These are phyloP conservation scores for Sminthurides bifidus DNA, from an alignment of 1,140 invertebrate species.

Conservation along the genomic window DNA sequence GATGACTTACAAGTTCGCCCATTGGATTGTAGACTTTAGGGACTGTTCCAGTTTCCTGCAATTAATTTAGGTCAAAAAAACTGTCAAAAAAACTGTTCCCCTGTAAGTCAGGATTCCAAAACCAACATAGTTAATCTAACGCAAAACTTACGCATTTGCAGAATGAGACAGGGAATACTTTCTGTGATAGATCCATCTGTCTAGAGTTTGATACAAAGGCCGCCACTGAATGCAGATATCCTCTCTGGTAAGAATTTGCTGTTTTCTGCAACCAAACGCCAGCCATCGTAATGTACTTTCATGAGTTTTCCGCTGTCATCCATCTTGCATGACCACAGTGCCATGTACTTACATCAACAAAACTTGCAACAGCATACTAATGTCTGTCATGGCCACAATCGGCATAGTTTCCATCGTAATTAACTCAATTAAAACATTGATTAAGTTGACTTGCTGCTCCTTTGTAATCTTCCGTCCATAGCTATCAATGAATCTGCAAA, in stretches of 20 bases:
- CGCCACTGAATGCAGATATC: conserved; percentile 75
- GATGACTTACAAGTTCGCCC: conserved; percentile 17
- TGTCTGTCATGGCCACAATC: conserved; percentile 54
- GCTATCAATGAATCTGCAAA: conserved; percentile 39
- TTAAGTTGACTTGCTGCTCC: conserved; percentile 74
- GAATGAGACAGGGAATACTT: conserved; percentile 50
- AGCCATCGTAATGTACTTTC: too few relatives aligned
- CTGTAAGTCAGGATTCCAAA: too few relatives aligned
- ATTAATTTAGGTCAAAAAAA: too few relatives aligned
- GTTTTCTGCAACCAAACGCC: conserved; percentile 52
- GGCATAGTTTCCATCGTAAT: conserved; percentile 64
- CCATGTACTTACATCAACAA: conserved; percentile 44
- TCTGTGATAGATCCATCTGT: conserved; percentile 42
- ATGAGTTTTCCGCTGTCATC: too few relatives aligned
- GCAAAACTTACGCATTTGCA: conserved; percentile 43
- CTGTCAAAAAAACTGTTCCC: too few relatives aligned
- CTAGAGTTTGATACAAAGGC: conserved; percentile 61
- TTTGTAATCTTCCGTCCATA: conserved; percentile 81
- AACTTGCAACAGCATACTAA: conserved; percentile 44
- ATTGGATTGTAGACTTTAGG: conserved; percentile 19
- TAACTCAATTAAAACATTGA: conserved; percentile 71
- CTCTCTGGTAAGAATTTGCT: conserved; percentile 57
- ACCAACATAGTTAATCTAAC: too few relatives aligned
- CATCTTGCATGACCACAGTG: not conserved
- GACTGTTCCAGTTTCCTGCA: conserved; percentile 21